Conservation (phyloP, 2,888 invertebrate species). For the Drosophila maculinotata region DNA sequence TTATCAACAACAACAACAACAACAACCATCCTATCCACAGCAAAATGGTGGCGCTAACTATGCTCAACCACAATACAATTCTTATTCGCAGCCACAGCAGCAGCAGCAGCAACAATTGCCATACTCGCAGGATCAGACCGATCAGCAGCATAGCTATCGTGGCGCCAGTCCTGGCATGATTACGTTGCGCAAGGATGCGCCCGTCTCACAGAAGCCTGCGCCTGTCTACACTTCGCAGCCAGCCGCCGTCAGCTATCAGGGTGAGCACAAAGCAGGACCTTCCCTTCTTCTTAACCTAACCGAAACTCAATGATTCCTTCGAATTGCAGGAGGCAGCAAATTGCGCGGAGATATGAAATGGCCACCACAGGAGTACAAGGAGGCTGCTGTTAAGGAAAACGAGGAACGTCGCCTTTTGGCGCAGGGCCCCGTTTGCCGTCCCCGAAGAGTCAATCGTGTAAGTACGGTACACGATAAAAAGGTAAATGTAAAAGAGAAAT, state of each 20-base stretch:
- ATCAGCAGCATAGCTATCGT: conserved; percentile 76
- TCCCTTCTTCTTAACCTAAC: too few relatives aligned
- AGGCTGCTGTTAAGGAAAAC: conserved; percentile 91
- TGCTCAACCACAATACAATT: conserved; percentile 84
- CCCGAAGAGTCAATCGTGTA: conserved; percentile 88
- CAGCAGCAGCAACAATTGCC: conserved; percentile 56
- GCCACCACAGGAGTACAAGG: conserved; percentile 92
- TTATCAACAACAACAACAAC: conserved; percentile 68
- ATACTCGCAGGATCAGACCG: conserved; percentile 79
- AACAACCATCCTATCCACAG: conserved; percentile 77
- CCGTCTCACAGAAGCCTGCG: conserved; percentile 91
- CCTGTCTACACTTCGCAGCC: conserved; percentile 93
- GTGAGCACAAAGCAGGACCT: conserved; percentile 81
- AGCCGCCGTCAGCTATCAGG: conserved; percentile 90
- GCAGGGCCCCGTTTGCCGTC: conserved; percentile 91
- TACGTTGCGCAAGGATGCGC: conserved; percentile 89
- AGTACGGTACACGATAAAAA: too few relatives aligned
- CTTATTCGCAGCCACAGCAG: conserved; percentile 84
- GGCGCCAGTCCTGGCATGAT: conserved; percentile 86
- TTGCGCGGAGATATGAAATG: conserved; percentile 95
- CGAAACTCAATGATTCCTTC: not conserved
- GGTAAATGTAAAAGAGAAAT: too few relatives aligned
- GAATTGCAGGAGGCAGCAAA: conserved; percentile 89
- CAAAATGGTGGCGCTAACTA: conserved; percentile 76
- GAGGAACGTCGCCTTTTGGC: conserved; percentile 90